These are phyloP conservation scores for Atractosteus spatula DNA, from an alignment of 2,113 vertebrate species.

Conservation along the genomic window DNA sequence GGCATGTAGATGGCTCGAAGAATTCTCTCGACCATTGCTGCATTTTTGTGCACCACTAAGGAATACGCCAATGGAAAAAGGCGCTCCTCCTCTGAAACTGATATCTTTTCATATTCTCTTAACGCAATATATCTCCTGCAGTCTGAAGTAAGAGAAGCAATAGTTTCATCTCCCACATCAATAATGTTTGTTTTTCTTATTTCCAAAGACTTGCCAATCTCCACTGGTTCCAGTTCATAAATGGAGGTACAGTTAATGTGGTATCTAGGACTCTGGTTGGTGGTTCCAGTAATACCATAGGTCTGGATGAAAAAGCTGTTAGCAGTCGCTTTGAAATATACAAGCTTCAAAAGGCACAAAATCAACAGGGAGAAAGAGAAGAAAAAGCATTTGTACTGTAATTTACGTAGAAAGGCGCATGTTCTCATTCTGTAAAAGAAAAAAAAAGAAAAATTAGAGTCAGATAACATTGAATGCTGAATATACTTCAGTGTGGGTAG, in stretches of 20 bases:
- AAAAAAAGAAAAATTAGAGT: slow-evolving; percentile 11
- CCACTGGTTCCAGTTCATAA: slow-evolving; percentile 81
- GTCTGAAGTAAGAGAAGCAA: slow-evolving; percentile 64
- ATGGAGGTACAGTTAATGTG: slow-evolving; percentile 76
- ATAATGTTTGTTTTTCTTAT: slow-evolving; percentile 66
- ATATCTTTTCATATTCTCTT: slow-evolving; percentile 68
- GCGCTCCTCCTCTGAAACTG: slow-evolving; percentile 66
- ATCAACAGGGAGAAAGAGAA: slow-evolving; percentile 39
- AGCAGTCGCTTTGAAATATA: slow-evolving; percentile 44
- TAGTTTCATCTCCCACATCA: slow-evolving; percentile 73
- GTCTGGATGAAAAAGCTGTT: slow-evolving; percentile 63
- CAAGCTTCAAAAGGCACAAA: slow-evolving; percentile 38
- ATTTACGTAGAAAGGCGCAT: slow-evolving; percentile 46
- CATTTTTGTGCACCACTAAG: slow-evolving; percentile 89
- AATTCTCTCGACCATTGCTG: slow-evolving; percentile 85
- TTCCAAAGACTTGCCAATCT: slow-evolving; percentile 82
- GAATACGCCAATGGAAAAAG: slow-evolving; percentile 84
- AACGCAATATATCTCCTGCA: slow-evolving; percentile 65
- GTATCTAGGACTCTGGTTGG: slow-evolving; percentile 51
- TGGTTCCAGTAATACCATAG: slow-evolving; percentile 56
- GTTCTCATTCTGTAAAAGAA: slow-evolving; percentile 76
- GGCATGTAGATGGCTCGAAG: slow-evolving; percentile 75
- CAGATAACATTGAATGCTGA: neutral
- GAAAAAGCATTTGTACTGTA: slow-evolving; percentile 54
- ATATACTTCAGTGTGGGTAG: too few relatives aligned